These are phyloP conservation scores for Polydrusus tereticollis DNA, from an alignment of 2,888 invertebrate genomes.

Conservation along the genomic window DNA sequence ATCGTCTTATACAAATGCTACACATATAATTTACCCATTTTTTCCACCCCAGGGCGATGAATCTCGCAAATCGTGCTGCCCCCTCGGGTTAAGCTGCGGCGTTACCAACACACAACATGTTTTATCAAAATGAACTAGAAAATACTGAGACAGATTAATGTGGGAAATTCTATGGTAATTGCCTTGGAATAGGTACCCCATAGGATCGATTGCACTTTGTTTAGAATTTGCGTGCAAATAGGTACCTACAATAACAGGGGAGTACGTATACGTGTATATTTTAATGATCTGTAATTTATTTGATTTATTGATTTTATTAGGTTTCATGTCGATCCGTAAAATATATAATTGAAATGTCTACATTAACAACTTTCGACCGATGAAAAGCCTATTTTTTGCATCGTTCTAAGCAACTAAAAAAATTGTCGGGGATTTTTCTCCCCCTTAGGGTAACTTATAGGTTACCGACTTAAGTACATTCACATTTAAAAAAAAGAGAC, in stretches of 20 bases:
- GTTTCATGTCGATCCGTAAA: no score
- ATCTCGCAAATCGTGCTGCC: conserved; percentile 29
- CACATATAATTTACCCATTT: conserved; percentile 10
- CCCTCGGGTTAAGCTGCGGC: conserved; percentile 20
- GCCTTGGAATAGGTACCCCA: conserved; percentile 27
- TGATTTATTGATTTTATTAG: no score
- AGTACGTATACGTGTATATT: neutral
- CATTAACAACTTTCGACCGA: no score
- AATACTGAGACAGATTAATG: conserved; percentile 41
- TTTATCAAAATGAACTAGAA: conserved; percentile 35
- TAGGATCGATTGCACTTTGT: conserved; percentile 9
- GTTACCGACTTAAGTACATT: no score
- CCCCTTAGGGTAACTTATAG: no score
- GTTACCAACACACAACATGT: conserved; percentile 23
- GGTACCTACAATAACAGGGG: neutral
- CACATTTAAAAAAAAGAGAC: no score
- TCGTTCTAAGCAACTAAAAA: no score
- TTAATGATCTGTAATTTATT: no score
- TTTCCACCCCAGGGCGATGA: conserved; percentile 2
- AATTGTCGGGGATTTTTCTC: no score
- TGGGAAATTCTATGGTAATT: conserved; percentile 40
- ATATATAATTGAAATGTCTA: no score
- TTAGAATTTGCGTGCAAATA: conserved; percentile 9
- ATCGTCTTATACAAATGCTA: neutral
- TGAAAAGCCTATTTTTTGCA: no score